Base-by-base conservation (phyloP, 92 coral and sea anemone genomes). In the Desmophyllum pertusum region DNA sequence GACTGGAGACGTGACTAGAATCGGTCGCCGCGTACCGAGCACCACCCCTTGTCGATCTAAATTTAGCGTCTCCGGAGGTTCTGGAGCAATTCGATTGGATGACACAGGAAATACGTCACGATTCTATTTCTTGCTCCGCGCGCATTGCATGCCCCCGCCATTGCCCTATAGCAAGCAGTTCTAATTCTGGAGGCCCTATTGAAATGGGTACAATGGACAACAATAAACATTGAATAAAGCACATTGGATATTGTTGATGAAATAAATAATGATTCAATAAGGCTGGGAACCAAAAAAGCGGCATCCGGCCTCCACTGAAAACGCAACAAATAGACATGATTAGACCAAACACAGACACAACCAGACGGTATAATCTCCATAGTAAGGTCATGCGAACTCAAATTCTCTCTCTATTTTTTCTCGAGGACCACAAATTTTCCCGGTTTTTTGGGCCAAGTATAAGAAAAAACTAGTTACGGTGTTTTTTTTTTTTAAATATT, bases 1-100 rank as follows among this genome's bases (percentile, higher is more conserved):
- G 79, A 82, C 59, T n/a, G 37, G 46, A 37, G 72, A 82, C 86
- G 86, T 82, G 86, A 82, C 51, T 82, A 55, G 25, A 82, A 82
- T 55, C 79, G 61, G 64, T 42, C 35, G 43, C 51, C 14, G 35
- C 18, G 38, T 25, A 42, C 57, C 17, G 23, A 11, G 36, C 69
- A 30, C 77, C 86, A 14, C 42, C 72, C 69, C 3, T 17, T 82
- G 42, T 11, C 45, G 37, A 37, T 71, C 86, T 72, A 82, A 55
- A 73, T 37, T 52, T 82, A 82, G 79, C 55, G 39, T 46, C 57
- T 30, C 66, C 70, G 71, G 75, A 52, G 70, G 62, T 67, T 61
- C 64, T 65, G 76, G 70, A 62, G 27, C 66, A 35, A 15, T 36
- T 80, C 17, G 25, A 39, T 15, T 27, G 23, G 73, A 35, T 43